Percentiles rank a stretch among this genome's conserved stretches.
Evolutionary conservation across 2,888 invertebrate species (phyloP).

Genomic region (Lycia hirtaria): DNA sequence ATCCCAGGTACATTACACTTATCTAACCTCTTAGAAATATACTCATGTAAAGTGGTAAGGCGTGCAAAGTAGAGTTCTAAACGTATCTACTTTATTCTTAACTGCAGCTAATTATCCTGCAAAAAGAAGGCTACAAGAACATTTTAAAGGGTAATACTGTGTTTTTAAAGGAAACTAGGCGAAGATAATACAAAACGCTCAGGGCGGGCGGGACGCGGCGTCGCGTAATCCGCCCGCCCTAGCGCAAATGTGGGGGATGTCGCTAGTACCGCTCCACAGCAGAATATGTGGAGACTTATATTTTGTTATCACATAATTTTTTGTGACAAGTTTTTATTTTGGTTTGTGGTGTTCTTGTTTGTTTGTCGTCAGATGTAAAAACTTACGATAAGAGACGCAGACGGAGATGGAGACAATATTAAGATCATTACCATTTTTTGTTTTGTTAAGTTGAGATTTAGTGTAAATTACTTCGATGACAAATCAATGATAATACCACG

Average conservation of each 20-base stretch:
- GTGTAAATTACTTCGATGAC: too few species aligned
- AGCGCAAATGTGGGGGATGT: conserved; percentile 43
- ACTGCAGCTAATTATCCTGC: conserved; percentile 30
- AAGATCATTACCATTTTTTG: too few species aligned
- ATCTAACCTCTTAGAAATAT: too few species aligned
- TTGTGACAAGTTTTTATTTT: too few species aligned
- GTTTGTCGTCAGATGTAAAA: too few species aligned
- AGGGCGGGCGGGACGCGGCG: conserved; percentile 46
- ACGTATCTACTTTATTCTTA: conserved; percentile 22
- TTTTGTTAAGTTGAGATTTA: too few species aligned
- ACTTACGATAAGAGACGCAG: too few species aligned
- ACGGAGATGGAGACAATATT: too few species aligned
- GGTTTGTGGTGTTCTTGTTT: background rate
- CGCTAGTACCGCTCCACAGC: conserved; percentile 43
- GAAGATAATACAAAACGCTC: conserved; percentile 66
- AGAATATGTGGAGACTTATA: conserved; percentile 35
- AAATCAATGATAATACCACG: too few species aligned
- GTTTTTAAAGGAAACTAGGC: conserved; percentile 53
- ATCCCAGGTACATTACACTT: too few species aligned
- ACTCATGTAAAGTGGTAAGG: background rate
- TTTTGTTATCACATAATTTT: background rate
- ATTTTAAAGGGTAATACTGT: conserved; percentile 38
- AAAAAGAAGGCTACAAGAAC: conserved; percentile 29
- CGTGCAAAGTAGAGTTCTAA: background rate
- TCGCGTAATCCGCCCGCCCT: conserved; percentile 57